Conservation (phyloP, 2,113 vertebrate species). For the Australoheros scitulus region DNA sequence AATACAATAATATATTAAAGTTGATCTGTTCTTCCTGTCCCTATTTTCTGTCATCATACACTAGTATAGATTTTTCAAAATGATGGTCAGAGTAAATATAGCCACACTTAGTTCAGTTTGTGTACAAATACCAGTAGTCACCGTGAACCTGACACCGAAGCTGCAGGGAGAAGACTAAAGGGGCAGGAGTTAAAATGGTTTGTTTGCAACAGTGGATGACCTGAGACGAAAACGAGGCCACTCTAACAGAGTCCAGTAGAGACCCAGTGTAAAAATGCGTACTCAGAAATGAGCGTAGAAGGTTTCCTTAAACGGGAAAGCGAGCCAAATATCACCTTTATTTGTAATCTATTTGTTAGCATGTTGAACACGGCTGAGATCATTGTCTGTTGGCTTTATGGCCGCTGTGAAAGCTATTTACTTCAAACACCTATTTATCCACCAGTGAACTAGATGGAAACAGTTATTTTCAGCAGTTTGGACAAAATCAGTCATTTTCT, state of each 20-base stretch:
- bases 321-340: neutral
- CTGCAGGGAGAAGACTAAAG: rapidly evolving
- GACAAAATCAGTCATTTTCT: neutral
- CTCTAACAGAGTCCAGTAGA: too few relatives aligned
- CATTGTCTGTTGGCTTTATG: neutral
- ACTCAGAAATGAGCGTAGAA: rapidly evolving
- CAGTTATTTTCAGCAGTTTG: neutral
- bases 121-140: neutral
- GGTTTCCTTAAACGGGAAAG: neutral
- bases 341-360: neutral
- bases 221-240: too few relatives aligned
- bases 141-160: neutral
- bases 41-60: neutral
- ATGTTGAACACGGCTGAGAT: neutral
- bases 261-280: too few relatives aligned
- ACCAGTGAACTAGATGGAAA: neutral
- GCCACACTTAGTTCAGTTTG: neutral
- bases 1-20: neutral
- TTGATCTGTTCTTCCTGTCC: neutral
- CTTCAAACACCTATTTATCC: neutral
- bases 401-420: neutral
- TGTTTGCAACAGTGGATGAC: too few relatives aligned
- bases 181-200: too few relatives aligned
- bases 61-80: neutral
- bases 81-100: too few relatives aligned